Percentiles rank a stretch among this genome's conserved stretches.
Conservation (phyloP, 1,140 invertebrate genomes). For the Bemisia tabaci region DNA sequence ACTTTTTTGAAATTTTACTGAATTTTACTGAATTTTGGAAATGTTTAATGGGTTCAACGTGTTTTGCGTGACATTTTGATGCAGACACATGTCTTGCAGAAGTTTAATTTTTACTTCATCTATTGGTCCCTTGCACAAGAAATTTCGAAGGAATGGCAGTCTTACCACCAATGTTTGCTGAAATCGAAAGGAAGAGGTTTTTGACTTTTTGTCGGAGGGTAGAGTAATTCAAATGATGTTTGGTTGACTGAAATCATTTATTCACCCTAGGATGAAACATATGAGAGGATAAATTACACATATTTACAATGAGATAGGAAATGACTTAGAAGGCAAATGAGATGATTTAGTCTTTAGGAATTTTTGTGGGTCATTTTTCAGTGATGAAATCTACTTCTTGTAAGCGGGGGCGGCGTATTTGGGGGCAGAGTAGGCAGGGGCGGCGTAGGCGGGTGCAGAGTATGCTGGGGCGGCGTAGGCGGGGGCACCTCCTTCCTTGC, state of each 20-base stretch:
- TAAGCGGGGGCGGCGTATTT: background rate
- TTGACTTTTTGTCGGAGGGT: no score
- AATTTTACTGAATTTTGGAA: no score
- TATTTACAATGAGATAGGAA: background rate
- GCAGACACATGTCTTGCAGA: no score
- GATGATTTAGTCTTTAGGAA: background rate
- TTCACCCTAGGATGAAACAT: background rate
- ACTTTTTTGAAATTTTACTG: no score
- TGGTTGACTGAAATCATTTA: background rate
- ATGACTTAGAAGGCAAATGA: background rate
- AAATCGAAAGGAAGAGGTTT: no score
- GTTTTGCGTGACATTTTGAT: no score
- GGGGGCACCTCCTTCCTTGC: slow-evolving; percentile 16
- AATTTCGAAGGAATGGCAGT: no score
- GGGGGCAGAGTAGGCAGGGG: slow-evolving; percentile 9
- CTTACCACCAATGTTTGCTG: no score
- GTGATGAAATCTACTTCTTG: background rate
- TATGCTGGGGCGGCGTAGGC: slow-evolving; percentile 17
- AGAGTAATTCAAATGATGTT: no score
- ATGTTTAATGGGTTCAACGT: no score
- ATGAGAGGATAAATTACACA: background rate
- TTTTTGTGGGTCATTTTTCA: background rate
- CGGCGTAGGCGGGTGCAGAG: slow-evolving; percentile 13
- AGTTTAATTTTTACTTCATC: no score
- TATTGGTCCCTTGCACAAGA: no score